Percentiles rank a stretch among this genome's conserved stretches.
These are phyloP conservation scores for Pteronotus mesoamericanus DNA, from an alignment of 2,797 vertebrate species.

Conservation along the genomic window DNA sequence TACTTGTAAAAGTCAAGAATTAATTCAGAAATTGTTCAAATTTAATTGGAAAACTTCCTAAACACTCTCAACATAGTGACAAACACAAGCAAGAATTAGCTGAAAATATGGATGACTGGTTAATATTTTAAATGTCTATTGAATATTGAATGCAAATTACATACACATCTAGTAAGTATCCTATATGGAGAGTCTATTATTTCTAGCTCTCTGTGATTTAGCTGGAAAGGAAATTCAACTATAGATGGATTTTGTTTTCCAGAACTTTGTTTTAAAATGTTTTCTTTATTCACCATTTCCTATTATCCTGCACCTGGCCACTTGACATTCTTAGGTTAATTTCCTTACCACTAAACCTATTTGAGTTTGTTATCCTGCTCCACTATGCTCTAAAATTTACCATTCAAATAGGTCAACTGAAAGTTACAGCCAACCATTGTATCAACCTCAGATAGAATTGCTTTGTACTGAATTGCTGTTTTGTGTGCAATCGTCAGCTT, in stretches of 20 bases:
- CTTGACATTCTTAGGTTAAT: background rate
- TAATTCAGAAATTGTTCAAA: slow-evolving; percentile 10
- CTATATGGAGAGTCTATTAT: background rate
- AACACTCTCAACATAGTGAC: background rate
- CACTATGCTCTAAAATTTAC: background rate
- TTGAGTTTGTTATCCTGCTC: background rate
- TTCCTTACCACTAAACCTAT: background rate
- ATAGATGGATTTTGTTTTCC: background rate
- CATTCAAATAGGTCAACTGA: background rate
- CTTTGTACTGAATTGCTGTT: background rate
- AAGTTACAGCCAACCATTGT: background rate
- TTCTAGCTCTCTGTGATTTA: background rate
- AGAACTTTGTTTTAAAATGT: background rate
- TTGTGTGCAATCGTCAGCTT: background rate
- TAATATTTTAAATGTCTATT: background rate
- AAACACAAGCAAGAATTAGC: slow-evolving; percentile 16
- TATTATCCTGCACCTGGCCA: background rate
- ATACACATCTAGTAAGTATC: background rate
- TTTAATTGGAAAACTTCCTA: background rate
- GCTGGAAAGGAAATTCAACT: background rate
- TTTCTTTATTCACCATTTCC: background rate
- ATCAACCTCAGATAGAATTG: background rate
- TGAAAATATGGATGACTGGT: background rate
- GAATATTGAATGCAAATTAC: background rate
- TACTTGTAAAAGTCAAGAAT: slow-evolving; percentile 26